A percentile compares a stretch with the other conserved stretches of the same genome.
Conservation (phyloP, 2,797 vertebrate genomes). For the Heterohyrax brucei region DNA sequence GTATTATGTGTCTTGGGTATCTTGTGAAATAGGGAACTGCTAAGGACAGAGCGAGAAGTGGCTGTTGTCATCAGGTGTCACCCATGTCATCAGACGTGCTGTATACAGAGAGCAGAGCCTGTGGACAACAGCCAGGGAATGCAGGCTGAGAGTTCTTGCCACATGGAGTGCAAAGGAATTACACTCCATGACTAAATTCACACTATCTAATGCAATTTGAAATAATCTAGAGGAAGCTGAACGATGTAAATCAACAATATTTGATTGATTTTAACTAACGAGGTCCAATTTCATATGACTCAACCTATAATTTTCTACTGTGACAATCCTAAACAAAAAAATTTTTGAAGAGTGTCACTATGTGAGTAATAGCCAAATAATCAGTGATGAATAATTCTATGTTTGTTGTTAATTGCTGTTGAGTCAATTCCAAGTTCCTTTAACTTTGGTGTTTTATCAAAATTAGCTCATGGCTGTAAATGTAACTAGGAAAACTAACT, state of each 20-base stretch:
- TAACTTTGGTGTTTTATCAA: not conserved
- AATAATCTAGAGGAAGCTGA: conserved; percentile 59
- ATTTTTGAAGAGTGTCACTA: conserved; percentile 25
- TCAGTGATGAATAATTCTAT: conserved; percentile 24
- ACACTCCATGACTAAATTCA: not conserved
- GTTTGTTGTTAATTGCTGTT: too few species aligned
- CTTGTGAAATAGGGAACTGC: not conserved
- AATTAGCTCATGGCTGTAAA: not conserved
- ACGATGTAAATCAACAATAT: not conserved
- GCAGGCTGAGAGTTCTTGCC: not conserved
- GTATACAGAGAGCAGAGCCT: not conserved
- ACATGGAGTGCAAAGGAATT: not conserved
- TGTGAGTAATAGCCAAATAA: not conserved
- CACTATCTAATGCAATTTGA: conserved; percentile 11
- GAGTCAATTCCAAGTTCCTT: not conserved
- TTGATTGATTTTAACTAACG: conserved; percentile 3
- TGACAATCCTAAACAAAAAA: not conserved
- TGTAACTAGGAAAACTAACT: not conserved
- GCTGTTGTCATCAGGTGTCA: not conserved
- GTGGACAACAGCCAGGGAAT: not conserved
- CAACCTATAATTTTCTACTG: not conserved
- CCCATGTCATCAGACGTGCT: not conserved
- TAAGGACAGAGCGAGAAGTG: not conserved
- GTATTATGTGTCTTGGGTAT: not conserved
- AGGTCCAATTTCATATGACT: not conserved